Evolutionary conservation across 2,797 vertebrate genomes (phyloP).

Genomic region (Rhincodon typus): DNA sequence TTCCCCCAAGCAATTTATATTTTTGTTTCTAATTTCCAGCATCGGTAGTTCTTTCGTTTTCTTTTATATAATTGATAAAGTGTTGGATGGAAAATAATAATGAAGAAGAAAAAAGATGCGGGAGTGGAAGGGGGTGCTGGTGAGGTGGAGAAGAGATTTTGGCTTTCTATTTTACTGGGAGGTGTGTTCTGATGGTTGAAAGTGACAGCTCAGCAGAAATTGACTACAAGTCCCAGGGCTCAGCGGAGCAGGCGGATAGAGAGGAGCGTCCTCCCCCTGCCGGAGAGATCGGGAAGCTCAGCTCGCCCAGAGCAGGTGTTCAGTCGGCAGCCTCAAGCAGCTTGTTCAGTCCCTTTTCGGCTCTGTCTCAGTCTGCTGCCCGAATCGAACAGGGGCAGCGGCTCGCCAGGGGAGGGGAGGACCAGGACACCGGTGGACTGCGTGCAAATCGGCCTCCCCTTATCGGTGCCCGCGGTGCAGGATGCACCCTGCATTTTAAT

Average conservation of each 20-base stretch:
- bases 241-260: background rate
- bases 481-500: slow-evolving; percentile 62
- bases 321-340: background rate
- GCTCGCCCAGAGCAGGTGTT: slow-evolving; percentile 33
- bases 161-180: background rate
- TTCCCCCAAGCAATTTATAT: too few relatives aligned
- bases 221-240: slow-evolving; percentile 29
- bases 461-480: slow-evolving; percentile 51
- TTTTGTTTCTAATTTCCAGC: too few relatives aligned
- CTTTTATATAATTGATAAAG: too few relatives aligned
- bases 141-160: too few relatives aligned
- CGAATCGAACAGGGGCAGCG: background rate
- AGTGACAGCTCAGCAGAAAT: background rate
- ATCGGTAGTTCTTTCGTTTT: too few relatives aligned
- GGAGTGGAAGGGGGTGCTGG: too few relatives aligned
- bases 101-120: too few relatives aligned
- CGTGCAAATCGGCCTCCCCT: slow-evolving; percentile 42
- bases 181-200: background rate
- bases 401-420: background rate
- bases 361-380: background rate
- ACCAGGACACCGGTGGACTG: background rate
- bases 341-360: background rate
- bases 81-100: background rate
- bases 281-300: background rate
- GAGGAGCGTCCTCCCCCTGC: background rate